A percentile compares a stretch with the other conserved stretches of the same genome.
phyloP scores from a whole-genome alignment of 2,113 vertebrate species.

The Manacus vitellinus region DNA sequence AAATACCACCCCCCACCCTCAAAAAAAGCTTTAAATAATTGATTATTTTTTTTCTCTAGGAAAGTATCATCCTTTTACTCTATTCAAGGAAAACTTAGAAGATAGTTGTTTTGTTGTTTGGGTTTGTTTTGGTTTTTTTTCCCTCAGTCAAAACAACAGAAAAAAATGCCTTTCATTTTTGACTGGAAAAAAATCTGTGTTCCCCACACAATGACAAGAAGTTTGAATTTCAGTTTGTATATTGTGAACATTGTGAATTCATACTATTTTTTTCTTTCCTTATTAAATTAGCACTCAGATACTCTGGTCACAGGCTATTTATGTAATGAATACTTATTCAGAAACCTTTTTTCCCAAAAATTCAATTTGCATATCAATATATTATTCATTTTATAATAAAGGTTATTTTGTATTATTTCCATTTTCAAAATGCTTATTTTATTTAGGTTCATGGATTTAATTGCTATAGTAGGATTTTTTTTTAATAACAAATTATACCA shows the following conservation, averaged over 20 bases:
- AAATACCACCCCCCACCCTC: neutral
- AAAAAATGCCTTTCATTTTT: neutral
- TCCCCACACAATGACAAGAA: neutral
- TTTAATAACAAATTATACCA: accelerated
- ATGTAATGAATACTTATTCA: neutral
- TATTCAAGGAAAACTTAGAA: neutral
- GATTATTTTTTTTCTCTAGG: neutral
- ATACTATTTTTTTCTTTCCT: neutral
- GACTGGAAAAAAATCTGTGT: neutral
- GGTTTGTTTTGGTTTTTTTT: neutral
- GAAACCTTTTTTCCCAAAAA: accelerated
- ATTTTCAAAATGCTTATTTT: neutral
- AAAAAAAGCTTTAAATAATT: neutral
- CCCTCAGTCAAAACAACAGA: neutral
- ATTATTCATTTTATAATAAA: neutral
- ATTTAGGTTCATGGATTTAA: neutral
- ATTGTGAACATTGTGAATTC: neutral
- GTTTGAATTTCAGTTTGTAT: neutral
- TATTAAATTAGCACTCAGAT: neutral
- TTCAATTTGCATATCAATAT: neutral
- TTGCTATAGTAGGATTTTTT: neutral
- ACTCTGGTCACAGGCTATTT: neutral
- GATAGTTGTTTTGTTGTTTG: accelerated
- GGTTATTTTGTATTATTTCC: accelerated
- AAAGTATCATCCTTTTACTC: neutral